phyloP scores from a whole-genome alignment of 2,113 vertebrate species.

The Tupaia chinensis region DNA sequence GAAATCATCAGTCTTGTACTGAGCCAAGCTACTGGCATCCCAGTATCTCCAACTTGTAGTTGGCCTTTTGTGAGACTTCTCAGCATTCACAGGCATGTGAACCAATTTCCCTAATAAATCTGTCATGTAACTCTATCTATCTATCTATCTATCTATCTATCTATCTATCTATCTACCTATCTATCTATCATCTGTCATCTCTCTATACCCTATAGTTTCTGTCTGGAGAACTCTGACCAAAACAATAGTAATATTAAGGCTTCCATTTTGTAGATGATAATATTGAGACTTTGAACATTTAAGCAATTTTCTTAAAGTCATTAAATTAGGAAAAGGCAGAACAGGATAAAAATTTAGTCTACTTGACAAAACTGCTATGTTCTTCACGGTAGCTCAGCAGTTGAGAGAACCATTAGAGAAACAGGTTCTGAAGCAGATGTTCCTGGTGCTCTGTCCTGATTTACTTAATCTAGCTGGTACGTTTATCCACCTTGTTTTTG shows the following conservation, averaged over 20 bases:
- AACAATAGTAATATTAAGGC: not conserved
- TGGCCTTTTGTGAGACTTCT: too few species aligned
- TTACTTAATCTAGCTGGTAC: fast-evolving
- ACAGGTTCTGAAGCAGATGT: not conserved
- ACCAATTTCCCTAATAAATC: too few species aligned
- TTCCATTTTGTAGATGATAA: not conserved
- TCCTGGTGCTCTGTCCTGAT: not conserved
- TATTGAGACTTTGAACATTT: not conserved
- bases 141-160: too few species aligned
- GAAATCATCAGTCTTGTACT: too few species aligned
- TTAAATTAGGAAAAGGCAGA: not conserved
- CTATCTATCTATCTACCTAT: too few species aligned
- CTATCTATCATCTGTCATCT: too few species aligned
- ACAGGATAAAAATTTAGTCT: not conserved
- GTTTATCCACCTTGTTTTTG: not conserved
- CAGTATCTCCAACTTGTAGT: too few species aligned
- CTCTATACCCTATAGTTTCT: too few species aligned
- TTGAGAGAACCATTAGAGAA: not conserved
- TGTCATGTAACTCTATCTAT: too few species aligned
- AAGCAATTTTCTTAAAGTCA: conserved; percentile 10
- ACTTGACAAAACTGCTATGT: not conserved
- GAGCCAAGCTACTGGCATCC: too few species aligned
- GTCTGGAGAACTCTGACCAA: too few species aligned
- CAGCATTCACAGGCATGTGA: too few species aligned
- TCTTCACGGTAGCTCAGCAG: not conserved